phyloP scores from a whole-genome alignment of 1,140 invertebrate species.

The Hylaeus volcanicus region DNA sequence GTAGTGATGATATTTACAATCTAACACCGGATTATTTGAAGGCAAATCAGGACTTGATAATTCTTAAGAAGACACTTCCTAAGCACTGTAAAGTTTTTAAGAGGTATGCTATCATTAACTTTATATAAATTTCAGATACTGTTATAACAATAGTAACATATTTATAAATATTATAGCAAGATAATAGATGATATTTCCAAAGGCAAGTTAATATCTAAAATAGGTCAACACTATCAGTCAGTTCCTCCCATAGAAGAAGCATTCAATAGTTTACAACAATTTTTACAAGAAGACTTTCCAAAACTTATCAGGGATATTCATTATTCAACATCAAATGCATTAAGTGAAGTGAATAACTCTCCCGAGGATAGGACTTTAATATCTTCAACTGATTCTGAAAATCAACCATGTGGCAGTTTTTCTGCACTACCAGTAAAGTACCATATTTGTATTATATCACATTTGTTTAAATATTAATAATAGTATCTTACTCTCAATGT shows the following conservation, averaged over 20 bases:
- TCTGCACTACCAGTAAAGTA: constrained; percentile 76
- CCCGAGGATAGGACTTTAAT: constrained; percentile 6
- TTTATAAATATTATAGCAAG: constrained; percentile 67
- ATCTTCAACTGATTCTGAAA: constrained; percentile 27
- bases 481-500: constrained; percentile 32
- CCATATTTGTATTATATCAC: constrained; percentile 22
- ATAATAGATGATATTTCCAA: constrained; percentile 73
- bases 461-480: constrained; percentile 18
- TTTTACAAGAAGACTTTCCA: constrained; percentile 78
- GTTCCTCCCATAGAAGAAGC: constrained; percentile 78
- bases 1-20: constrained; percentile 72
- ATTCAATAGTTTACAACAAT: constrained; percentile 76
- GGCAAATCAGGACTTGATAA: constrained; percentile 69
- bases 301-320: constrained; percentile 76
- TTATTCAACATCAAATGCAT: constrained; percentile 61
- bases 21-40: constrained; percentile 76
- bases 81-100: constrained; percentile 75
- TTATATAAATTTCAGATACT: constrained; percentile 11
- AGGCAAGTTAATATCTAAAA: constrained; percentile 72
- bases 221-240: constrained; percentile 73
- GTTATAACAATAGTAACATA: constrained; percentile 1
- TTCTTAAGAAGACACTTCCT: constrained; percentile 71
- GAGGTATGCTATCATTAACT: constrained; percentile 63
- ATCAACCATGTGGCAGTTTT: constrained; percentile 73
- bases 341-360: constrained; percentile 41